Evolutionary conservation across 2,888 invertebrate genomes (phyloP), one percentile per base, ranked within the genome.

Genomic region (Apamea crenata): DNA sequence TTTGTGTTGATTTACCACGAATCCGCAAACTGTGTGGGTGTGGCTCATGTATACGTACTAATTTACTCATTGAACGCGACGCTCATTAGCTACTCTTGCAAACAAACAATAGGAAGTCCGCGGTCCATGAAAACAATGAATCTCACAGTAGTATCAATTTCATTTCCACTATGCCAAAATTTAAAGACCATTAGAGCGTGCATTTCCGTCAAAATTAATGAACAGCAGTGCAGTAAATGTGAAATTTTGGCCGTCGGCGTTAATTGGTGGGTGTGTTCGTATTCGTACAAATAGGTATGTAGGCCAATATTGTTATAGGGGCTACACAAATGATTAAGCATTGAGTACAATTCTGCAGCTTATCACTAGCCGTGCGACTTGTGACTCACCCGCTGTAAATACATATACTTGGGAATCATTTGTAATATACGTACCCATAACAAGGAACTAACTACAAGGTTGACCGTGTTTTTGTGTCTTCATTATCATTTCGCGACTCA

Each of bases 321-420:
- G 84, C 75, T 81, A 87, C 80, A 89, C 86, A 88, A 89, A 90
- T 90, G 91, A 92, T 92, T 91, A 91, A 85, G 87, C 86, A 84
- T 74, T 76, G 73, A 90, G 89, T 88, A 91, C 91, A 93, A 92
- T 92, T 89, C 86, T 78, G 70, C 77, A 77, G 88, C 91, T 93
- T 93, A 93, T 93, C 93, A 90, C 87, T 85, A 83, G 76, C 81
- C 78, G 85, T 82, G 79, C 74, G 81, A 81, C 67, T 83, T 78
- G 85, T 93, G 93, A 94, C 82, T 93, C 91, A 93, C 79, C 14
- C 50, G 85, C 83, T 82, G 88, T 82, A 85, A 88, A 89, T 84
- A 40, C 7, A 40, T 40, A 87, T 88, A 84, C 88, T 87, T 87
- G 90, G 89, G 89, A 88, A 87, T 85, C 81, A 80, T 87, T 83